Evolutionary conservation across 2,888 invertebrate species (phyloP), one percentile per base, ranked within the genome.

Genomic region (Phortica okadai): DNA sequence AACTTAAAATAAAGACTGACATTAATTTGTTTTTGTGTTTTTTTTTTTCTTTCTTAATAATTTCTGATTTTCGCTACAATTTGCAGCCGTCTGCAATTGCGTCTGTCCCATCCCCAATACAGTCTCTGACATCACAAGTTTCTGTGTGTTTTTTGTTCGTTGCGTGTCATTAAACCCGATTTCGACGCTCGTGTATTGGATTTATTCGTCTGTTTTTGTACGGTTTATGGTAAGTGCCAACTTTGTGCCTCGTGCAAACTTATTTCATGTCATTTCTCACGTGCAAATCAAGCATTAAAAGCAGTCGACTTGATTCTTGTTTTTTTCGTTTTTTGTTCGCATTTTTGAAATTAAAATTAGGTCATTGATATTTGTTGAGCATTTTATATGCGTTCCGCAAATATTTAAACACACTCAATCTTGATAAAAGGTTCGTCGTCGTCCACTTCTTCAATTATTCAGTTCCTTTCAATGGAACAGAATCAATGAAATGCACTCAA

Each of bases 121-220:
- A 54, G 45, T 4, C 25, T 41, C 33, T 72, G 72, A 58, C 50
- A 42, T 33, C 56, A 8, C 72, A 41, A 70, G 21, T 54, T 50
- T 72, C 11, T 62, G 10, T 72, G 6, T 72, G 1, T 58, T 45
- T 45, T 25, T 33, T 21, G 21, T 21, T 21, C 21, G 62, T 10
- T 21, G 33, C 64, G 62, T 79, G 85, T 87, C 85, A 85, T 81
- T 81, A 87, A 87, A 86, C 84, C 87, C 87, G 83, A 64, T 21
- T 50, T 50, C 14, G 50, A 50, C 14, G 14, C 8, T 50, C 50
- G 50, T 1, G 10, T 3, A 50, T 11, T 50, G 50, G 66, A 78
- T 73, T 11, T 8, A 33, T 14, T 58, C 54, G 0, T 4, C 33
- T 72, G 21, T 44, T 45, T 10, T 21, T 21, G 2, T 70, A 54